Evolutionary conservation across 2,888 invertebrate genomes (phyloP).

Genomic region (Thereva unica): DNA sequence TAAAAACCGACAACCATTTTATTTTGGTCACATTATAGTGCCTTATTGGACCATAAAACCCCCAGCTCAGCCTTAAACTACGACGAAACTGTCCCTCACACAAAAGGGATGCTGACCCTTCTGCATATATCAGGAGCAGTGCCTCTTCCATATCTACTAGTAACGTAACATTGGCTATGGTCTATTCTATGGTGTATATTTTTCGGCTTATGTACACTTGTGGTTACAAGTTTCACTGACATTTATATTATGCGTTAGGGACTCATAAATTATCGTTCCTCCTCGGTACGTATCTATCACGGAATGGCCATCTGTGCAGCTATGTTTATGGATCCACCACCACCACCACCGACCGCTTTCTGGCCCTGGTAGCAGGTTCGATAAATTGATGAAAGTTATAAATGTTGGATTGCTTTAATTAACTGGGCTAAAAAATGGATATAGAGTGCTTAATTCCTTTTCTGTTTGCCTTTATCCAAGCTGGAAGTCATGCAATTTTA

Average conservation of each 20-base stretch:
- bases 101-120: constrained; percentile 34
- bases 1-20: constrained; percentile 29
- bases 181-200: constrained; percentile 12
- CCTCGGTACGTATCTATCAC: constrained; percentile 13
- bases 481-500: no score
- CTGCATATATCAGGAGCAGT: constrained; percentile 28
- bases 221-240: constrained; percentile 33
- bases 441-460: no score
- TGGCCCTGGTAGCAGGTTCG: neutral
- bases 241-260: constrained; percentile 35
- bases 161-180: constrained; percentile 8
- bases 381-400: no score
- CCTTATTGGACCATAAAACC: constrained; percentile 33
- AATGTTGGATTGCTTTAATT: no score
- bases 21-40: constrained; percentile 28
- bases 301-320: no score
- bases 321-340: no score
- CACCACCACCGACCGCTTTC: no score
- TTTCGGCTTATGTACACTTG: constrained; percentile 32
- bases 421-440: no score
- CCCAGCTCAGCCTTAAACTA: constrained; percentile 30
- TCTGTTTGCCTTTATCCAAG: no score
- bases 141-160: constrained; percentile 8
- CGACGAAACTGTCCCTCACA: constrained; percentile 20
- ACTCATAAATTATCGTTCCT: constrained; percentile 32